Evolutionary conservation across 2,888 invertebrate species (phyloP), one percentile per base, ranked within the genome.

Genomic region (Antheraea yamamai): DNA sequence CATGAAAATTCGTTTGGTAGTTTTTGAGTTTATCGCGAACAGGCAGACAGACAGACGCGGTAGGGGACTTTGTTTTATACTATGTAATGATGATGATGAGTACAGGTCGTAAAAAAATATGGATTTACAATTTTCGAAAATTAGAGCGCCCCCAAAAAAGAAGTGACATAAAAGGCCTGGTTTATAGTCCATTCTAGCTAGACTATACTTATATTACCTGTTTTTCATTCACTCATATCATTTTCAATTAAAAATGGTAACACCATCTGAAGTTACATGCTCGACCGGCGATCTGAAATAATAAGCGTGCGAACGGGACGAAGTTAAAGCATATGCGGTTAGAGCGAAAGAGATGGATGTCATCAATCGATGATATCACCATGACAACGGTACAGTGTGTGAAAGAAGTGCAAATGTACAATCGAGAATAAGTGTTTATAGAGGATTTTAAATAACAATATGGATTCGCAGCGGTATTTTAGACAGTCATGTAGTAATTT

Each of bases 331-430:
- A 7, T 55, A 64, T n/a, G 10, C 10, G 39, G 23, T 47, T 77
- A 35, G 82, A 76, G 81, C 7, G 79, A 87, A 66, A 71, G 79
- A 77, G 87, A 85, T 20, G 78, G 81, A 76, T 68, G 84, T 86
- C 84, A 84, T 82, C 90, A 91, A 92, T 92, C 93, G 93, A 92
- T 92, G 83, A 84, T 79, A 91, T 92, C 83, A 76, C 88, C 86
- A 90, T 91, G 87, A 88, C 75, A 82, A 91, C 91, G 39, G 80
- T 80, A 82, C 81, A 82, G 77, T 73, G 74, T 76, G 72, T 78
- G 77, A 64, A 81, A 73, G 74, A 83, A 83, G 82, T 81, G 75
- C 47, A 39, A 68, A 68, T 39, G 70, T 35, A 70, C 70, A 70
- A n/a, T 39, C 39, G 76, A 75, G 68, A 68, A 66, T 55, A 74